Base-by-base conservation (phyloP, 2,797 vertebrate species). In the Helarctos malayanus region DNA sequence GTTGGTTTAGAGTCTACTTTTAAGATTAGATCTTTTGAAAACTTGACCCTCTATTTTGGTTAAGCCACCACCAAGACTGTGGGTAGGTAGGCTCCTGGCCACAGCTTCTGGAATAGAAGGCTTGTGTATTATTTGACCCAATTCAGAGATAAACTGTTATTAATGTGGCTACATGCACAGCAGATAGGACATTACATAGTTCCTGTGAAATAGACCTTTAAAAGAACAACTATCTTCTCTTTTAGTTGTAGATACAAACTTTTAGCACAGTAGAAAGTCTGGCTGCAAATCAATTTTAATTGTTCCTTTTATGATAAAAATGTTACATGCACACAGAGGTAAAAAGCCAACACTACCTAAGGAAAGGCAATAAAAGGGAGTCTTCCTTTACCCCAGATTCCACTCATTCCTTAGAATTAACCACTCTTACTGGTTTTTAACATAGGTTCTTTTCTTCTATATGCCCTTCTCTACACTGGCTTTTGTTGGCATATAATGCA, bases 261-360 rank as follows among this genome's bases (percentile, higher is more conserved):
- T 79, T 69, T 75, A 84, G 41, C 79, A 79, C 9, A 61, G 75
- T 94, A 47, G 29, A 92, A 47, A 49, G 54, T 92, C 49, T 56
- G 86, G 65, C 73, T 45, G 25, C 16, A 93, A 52, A 78, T 54
- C 84, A 52, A 94, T 68, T 84, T 92, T 84, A 96, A 63, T 41
- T 80, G 11, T 57, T 81, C 52, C 47, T 95, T 93, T 82, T 86
- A 78, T 71, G 90, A 81, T 71, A 79, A 85, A 96, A 90, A 38
- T 5, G 84, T 80, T 73, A 49, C 19, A 73, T 35, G 3, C 27
- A 85, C 18, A 81, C 7, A 88, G 38, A 94, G 32, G 25, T 79
- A 11, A 61, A 97, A 96, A 89, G 14, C 49, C 96, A 82, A 84
- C 0, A 71, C 13, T 38, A 56, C 10, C 29, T 93, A 75, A 88